These are phyloP conservation scores for Natrix natrix DNA, from an alignment of 2,797 vertebrate species.

Conservation along the genomic window DNA sequence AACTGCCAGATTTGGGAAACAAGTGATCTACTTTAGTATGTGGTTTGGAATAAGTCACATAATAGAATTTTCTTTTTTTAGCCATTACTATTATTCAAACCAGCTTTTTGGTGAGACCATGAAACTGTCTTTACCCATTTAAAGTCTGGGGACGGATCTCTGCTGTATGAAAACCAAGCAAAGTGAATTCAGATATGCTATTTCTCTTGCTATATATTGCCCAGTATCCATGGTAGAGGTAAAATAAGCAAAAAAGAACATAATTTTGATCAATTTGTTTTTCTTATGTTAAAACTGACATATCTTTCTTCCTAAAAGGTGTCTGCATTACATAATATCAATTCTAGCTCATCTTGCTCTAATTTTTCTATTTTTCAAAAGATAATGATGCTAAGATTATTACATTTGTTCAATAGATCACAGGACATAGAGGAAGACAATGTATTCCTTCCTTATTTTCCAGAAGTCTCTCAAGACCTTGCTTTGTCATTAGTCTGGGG, in stretches of 20 bases:
- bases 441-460: neutral
- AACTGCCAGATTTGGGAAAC: neutral
- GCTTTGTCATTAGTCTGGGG: neutral
- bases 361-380: neutral
- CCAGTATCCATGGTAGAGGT: neutral
- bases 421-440: neutral
- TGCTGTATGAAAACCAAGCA: no score
- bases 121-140: neutral
- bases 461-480: neutral
- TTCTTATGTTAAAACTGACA: neutral
- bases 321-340: neutral
- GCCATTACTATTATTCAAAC: neutral
- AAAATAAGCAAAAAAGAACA: neutral
- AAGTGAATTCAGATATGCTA: neutral
- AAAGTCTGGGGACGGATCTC: no score
- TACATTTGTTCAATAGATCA: neutral
- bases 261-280: neutral
- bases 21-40: neutral
- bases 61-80: neutral
- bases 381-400: neutral
- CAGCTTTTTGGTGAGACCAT: neutral
- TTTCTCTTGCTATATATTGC: neutral
- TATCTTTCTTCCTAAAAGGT: neutral
- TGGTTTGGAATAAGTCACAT: neutral
- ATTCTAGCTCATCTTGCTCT: neutral